These are phyloP conservation scores for Riptortus pedestris DNA, from an alignment of 1,140 invertebrate genomes.

Conservation along the genomic window DNA sequence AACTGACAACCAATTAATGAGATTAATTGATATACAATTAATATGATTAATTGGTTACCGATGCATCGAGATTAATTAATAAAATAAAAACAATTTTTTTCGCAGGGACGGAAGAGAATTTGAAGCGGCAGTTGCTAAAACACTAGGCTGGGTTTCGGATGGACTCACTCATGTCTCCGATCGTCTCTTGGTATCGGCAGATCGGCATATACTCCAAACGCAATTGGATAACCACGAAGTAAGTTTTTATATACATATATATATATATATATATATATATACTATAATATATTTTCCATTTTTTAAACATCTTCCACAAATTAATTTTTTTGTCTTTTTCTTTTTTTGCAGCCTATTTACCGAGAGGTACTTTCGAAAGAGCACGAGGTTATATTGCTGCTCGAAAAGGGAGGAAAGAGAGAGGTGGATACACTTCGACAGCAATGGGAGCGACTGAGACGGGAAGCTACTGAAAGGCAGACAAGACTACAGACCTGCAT, in stretches of 20 bases:
- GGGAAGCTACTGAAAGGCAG: constrained; percentile 72
- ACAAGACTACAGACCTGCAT: constrained; percentile 76
- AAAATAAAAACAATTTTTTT: no score
- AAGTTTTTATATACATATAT: constrained; percentile 20
- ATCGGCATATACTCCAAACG: constrained; percentile 67
- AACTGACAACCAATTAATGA: no score
- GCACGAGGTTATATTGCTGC: constrained; percentile 85
- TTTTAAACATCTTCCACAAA: neutral
- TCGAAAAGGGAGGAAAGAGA: constrained; percentile 73
- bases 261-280: neutral
- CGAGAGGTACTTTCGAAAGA: constrained; percentile 78
- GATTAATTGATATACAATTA: no score
- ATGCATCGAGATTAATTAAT: no score
- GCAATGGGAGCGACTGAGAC: constrained; percentile 80
- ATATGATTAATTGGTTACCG: no score
- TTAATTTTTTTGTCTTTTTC: neutral
- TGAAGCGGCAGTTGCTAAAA: constrained; percentile 71
- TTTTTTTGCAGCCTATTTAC: constrained; percentile 55
- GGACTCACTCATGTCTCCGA: constrained; percentile 63
- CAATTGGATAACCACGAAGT: constrained; percentile 78
- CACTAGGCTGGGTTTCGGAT: constrained; percentile 76
- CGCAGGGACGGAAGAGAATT: constrained; percentile 69
- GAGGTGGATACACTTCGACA: constrained; percentile 78
- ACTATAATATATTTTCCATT: no score
- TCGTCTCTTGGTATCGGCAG: constrained; percentile 72